Evolutionary conservation across 2,113 vertebrate genomes (phyloP).

Genomic region (Benthochromis sp.): DNA sequence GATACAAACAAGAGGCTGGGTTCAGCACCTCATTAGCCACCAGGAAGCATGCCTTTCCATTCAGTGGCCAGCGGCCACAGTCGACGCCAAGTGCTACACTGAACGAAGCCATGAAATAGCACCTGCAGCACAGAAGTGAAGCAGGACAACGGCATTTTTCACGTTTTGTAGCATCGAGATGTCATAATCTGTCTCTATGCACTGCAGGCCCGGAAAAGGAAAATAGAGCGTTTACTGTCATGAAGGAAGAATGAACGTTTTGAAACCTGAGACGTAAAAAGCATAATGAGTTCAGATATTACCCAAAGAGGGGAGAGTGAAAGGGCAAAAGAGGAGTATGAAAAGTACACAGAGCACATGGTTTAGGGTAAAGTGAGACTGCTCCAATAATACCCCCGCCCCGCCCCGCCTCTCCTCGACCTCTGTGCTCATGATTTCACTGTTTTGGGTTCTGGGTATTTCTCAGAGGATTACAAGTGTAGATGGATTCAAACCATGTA

Average conservation of each 20-base stretch:
- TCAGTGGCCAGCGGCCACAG: conserved; percentile 10
- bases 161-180: neutral
- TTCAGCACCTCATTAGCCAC: conserved; percentile 51
- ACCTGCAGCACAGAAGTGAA: conserved; percentile 30
- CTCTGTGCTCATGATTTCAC: conserved; percentile 33
- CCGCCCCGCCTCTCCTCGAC: neutral
- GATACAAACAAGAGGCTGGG: conserved; percentile 44
- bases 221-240: conserved; percentile 13
- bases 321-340: conserved; percentile 4
- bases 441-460: conserved; percentile 34
- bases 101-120: conserved; percentile 13
- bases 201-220: neutral
- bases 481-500: conserved; percentile 32
- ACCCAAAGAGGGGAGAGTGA: neutral
- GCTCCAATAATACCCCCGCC: conserved; percentile 8
- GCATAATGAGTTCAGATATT: conserved; percentile 5
- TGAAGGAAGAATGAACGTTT: conserved; percentile 8
- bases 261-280: conserved; percentile 26
- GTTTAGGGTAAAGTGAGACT: conserved; percentile 38
- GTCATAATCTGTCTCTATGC: neutral
- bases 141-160: neutral
- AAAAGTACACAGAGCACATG: conserved; percentile 42
- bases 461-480: conserved; percentile 45
- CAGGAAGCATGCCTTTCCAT: conserved; percentile 31
- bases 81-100: neutral